These are phyloP conservation scores for Turritopsis rubra DNA, from an alignment of 30 jellyfish, hydroid and myxozoan genomes.

Conservation along the genomic window DNA sequence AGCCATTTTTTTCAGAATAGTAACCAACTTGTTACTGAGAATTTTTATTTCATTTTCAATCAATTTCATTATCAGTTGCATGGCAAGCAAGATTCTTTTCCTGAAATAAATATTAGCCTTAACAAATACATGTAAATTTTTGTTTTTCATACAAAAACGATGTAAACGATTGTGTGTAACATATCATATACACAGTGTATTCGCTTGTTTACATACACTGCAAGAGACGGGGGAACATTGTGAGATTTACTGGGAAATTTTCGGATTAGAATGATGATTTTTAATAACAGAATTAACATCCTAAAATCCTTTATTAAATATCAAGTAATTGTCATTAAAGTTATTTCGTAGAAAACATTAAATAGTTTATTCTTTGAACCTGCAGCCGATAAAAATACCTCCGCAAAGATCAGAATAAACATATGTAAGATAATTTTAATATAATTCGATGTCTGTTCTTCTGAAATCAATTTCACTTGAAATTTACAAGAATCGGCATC, in stretches of 20 bases:
- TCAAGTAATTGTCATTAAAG: too few relatives aligned
- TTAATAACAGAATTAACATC: too few relatives aligned
- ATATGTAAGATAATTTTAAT: too few relatives aligned
- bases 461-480: not conserved
- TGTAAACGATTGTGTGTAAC: not conserved
- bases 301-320: too few relatives aligned
- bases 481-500: not conserved
- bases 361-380: too few relatives aligned
- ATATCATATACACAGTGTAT: not conserved
- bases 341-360: too few relatives aligned
- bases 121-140: not conserved
- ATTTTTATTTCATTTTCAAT: too few relatives aligned
- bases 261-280: too few relatives aligned
- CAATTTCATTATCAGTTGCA: not conserved
- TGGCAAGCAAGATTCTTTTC: not conserved
- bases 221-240: not conserved
- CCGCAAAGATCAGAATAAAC: not conserved
- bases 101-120: not conserved
- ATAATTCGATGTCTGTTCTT: not conserved
- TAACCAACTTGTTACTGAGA: not conserved
- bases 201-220: not conserved
- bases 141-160: not conserved
- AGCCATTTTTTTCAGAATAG: not conserved
- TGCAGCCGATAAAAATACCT: not conserved
- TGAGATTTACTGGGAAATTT: too few relatives aligned